Percentiles rank a stretch among this genome's conserved stretches.
phyloP scores from a whole-genome alignment of 2,888 invertebrate species.

The Drosophila quinaria region DNA sequence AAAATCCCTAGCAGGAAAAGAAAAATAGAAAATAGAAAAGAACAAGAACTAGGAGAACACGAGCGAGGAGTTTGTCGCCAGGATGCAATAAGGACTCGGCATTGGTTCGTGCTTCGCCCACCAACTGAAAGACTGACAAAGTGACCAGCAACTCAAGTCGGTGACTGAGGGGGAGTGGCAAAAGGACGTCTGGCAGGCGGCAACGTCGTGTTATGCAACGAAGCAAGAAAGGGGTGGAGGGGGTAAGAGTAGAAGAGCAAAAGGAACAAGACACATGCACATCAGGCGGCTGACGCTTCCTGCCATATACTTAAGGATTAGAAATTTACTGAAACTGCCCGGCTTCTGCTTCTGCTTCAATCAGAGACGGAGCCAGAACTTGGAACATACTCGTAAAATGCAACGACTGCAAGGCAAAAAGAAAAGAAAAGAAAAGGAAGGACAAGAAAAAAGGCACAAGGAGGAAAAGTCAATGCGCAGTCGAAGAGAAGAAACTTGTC shows the following conservation, averaged over 20 bases:
- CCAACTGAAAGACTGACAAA: slow-evolving; percentile 59
- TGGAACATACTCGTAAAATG: slow-evolving; percentile 45
- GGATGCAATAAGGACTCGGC: slow-evolving; percentile 73
- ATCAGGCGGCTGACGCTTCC: slow-evolving; percentile 71
- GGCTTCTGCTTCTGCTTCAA: slow-evolving; percentile 3
- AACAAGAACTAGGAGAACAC: slow-evolving; percentile 35
- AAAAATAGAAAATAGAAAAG: slow-evolving; percentile 3
- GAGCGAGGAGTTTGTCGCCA: slow-evolving; percentile 71
- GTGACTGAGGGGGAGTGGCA: background rate
- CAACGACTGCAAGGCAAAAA: slow-evolving; percentile 33
- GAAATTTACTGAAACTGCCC: slow-evolving; percentile 81
- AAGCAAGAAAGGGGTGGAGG: slow-evolving; percentile 1
- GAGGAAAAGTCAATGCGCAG: slow-evolving; percentile 78
- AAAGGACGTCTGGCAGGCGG: slow-evolving; percentile 30
- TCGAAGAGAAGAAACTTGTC: slow-evolving; percentile 82
- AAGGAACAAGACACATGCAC: slow-evolving; percentile 44
- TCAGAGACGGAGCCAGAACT: slow-evolving; percentile 47
- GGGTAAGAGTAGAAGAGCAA: background rate
- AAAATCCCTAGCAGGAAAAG: slow-evolving; percentile 58
- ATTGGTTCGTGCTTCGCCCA: slow-evolving; percentile 37
- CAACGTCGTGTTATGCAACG: slow-evolving; percentile 64
- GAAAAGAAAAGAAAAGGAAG: slow-evolving; percentile 5
- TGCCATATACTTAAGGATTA: slow-evolving; percentile 82
- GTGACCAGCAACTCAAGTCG: slow-evolving; percentile 67
- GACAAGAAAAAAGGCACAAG: slow-evolving; percentile 1